These are phyloP conservation scores for Psilopogon haemacephalus DNA, from an alignment of 2,113 vertebrate species.

Conservation along the genomic window DNA sequence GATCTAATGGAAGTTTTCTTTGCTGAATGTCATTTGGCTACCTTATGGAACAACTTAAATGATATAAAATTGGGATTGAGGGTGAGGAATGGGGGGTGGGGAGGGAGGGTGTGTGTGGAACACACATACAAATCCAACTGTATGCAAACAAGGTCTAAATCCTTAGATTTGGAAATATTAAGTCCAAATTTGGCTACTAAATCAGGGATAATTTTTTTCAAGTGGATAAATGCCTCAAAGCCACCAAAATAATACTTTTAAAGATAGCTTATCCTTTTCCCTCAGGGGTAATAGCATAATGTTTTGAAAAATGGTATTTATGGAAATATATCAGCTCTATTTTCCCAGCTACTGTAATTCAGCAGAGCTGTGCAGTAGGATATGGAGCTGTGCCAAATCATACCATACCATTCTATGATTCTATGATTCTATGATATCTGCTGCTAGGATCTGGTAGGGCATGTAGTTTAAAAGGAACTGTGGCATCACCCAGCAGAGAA, in stretches of 20 bases:
- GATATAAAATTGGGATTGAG: neutral
- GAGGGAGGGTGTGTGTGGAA: no score
- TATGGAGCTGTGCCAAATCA: neutral
- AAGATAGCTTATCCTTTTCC: neutral
- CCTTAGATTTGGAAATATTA: neutral
- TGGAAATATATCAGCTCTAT: neutral
- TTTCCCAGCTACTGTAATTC: neutral
- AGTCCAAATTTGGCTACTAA: constrained; percentile 4
- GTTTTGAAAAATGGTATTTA: neutral
- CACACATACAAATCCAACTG: neutral
- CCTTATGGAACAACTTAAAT: neutral
- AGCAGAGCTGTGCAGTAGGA: neutral
- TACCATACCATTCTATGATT: no score
- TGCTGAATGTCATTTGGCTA: neutral
- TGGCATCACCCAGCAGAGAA: neutral
- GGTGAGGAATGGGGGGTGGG: neutral
- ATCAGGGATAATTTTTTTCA: neutral
- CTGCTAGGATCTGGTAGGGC: neutral
- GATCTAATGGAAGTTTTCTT: neutral
- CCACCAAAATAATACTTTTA: neutral
- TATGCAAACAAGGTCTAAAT: neutral
- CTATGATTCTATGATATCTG: no score
- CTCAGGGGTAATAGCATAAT: neutral
- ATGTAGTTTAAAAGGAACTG: neutral
- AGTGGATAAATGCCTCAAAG: neutral